phyloP scores from a whole-genome alignment of 2,888 invertebrate species.

The Mythimna pallens region DNA sequence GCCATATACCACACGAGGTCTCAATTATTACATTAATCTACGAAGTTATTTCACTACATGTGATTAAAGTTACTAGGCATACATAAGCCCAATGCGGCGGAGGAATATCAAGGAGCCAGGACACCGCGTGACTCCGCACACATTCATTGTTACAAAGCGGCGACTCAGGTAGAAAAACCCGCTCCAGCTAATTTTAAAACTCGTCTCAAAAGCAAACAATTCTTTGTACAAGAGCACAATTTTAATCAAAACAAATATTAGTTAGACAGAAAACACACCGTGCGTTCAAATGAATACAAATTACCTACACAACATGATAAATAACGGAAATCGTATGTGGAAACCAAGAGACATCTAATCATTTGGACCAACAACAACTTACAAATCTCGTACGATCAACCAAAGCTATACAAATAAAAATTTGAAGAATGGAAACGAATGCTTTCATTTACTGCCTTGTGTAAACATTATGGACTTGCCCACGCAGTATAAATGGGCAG shows the following conservation, averaged over 20 bases:
- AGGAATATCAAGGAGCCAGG: conserved; percentile 79
- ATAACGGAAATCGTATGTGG: conserved; percentile 71
- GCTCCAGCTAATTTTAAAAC: conserved; percentile 78
- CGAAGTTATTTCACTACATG: conserved; percentile 61
- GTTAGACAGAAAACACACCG: conserved; percentile 64
- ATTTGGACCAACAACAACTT: conserved; percentile 71
- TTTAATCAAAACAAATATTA: conserved; percentile 82
- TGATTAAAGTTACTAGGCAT: conserved; percentile 72
- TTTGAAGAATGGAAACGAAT: conserved; percentile 67
- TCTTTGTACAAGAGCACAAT: conserved; percentile 75
- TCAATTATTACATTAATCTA: conserved; percentile 30
- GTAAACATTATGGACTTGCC: conserved; percentile 69
- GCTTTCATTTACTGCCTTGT: conserved; percentile 71
- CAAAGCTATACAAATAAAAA: conserved; percentile 73
- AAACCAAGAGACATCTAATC: conserved; percentile 73
- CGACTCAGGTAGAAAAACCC: conserved; percentile 84
- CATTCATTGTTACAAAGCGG: conserved; percentile 81
- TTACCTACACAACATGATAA: conserved; percentile 67
- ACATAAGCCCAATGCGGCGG: conserved; percentile 72
- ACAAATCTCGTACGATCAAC: conserved; percentile 71
- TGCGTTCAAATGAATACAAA: conserved; percentile 68
- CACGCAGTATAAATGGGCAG: conserved; percentile 68
- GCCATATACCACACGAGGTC: not conserved
- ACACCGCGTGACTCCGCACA: conserved; percentile 84
- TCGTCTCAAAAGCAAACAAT: conserved; percentile 77